A percentile compares a stretch with the other conserved stretches of the same genome.
Evolutionary conservation across 2,797 vertebrate species (phyloP).

Genomic region (Kryptopterus vitreolus): DNA sequence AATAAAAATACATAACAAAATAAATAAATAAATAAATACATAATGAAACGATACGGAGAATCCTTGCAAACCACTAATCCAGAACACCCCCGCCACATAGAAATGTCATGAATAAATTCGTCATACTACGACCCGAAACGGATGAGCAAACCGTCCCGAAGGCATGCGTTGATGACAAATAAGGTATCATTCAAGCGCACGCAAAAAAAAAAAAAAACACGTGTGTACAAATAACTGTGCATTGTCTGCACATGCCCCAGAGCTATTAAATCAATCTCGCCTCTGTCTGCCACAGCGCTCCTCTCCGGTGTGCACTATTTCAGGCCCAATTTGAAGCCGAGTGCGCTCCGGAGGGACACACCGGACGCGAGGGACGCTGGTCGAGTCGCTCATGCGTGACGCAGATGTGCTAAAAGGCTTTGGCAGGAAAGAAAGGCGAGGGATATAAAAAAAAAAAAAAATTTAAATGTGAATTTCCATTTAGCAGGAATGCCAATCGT

Average conservation of each 20-base stretch:
- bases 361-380: background rate
- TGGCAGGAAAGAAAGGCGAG: background rate
- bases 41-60: background rate
- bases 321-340: slow-evolving; percentile 29
- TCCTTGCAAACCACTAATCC: background rate
- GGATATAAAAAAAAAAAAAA: too few species aligned
- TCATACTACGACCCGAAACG: background rate
- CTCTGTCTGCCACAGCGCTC: slow-evolving; percentile 21
- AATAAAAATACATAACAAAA: too few species aligned
- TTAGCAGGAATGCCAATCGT: background rate
- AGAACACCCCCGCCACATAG: background rate
- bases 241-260: slow-evolving; percentile 28
- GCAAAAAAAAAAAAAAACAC: too few species aligned
- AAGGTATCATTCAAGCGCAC: slow-evolving; percentile 25
- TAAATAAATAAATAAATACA: too few species aligned
- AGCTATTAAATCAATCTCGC: slow-evolving; percentile 40
- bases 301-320: slow-evolving; percentile 34
- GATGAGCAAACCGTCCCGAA: slow-evolving; percentile 12
- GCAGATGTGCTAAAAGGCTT: background rate
- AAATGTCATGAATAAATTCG: background rate
- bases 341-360: slow-evolving; percentile 10
- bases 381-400: background rate
- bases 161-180: slow-evolving; percentile 19
- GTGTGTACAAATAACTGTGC: slow-evolving; percentile 25
- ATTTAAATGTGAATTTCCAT: background rate